Base-by-base conservation (phyloP, 2,113 vertebrate genomes). In the Chaenocephalus aceratus region DNA sequence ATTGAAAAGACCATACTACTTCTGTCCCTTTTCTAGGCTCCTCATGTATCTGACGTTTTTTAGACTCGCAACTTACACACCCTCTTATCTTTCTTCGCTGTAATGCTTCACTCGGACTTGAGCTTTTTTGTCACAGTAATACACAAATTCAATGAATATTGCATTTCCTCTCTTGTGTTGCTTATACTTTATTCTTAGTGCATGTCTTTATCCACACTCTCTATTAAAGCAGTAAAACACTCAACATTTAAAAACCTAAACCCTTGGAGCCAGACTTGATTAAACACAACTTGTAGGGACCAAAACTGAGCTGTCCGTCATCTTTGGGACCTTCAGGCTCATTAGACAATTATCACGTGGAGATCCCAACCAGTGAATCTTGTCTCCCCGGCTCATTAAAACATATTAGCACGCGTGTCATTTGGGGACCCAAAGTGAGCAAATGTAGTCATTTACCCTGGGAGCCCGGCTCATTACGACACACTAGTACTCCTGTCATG, bases 331-430 rank as follows among this genome's bases (percentile, higher is more conserved):
- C 77, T 75, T 12, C 46, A 51, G 74, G n/a, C 56, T 89, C 79
- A 85, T 84, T 79, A 80, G 59, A 76, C 48, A 59, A 62, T 56
- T 67, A n/a, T 67, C 48, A 75, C 10, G 2, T 69, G 21, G 18
- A 73, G n/a, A 75, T 66, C 41, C 41, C 48, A 61, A 77, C 0
- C 3, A 69, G 48, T 66, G 48, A 72, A 69, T 81, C 70, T 79
- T 72, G 51, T 79, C n/a, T 81, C 57, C 14, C 64, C 1, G 51
- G 56, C 63, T 85, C 84, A 79, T 90, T 87, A 82, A 72, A 82
- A 60, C 79, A 80, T 63, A 88, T 86, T 89, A 87, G 60, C 64
- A 44, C 34, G 44, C 2, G 0, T 75, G 77, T 82, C 80, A 80
- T 85, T 62, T 52, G 18, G 61, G 30, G 76, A 76, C 74, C 57